Evolutionary conservation across 2,113 vertebrate species (phyloP).

Genomic region (Amazona guildingii): DNA sequence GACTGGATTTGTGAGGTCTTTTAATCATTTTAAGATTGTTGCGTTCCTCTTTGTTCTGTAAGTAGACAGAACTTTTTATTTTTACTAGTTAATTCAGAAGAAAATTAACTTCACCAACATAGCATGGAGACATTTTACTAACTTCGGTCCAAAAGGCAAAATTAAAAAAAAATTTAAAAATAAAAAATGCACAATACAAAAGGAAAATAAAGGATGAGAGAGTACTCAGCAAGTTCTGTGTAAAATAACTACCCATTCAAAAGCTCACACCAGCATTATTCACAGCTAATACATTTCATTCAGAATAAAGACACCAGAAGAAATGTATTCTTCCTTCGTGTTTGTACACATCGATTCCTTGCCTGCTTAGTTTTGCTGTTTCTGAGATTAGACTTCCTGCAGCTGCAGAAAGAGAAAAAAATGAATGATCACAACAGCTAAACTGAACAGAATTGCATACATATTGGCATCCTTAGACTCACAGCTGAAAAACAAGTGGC

Average conservation of each 20-base stretch:
- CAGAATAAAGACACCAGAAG: not conserved
- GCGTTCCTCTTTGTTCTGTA: not conserved
- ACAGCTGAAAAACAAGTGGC: not conserved
- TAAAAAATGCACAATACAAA: fast-evolving
- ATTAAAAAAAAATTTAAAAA: not conserved
- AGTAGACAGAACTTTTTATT: not conserved
- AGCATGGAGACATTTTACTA: not conserved
- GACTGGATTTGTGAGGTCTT: not conserved
- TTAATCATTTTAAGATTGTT: not conserved
- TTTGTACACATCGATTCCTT: not conserved
- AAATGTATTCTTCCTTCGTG: not conserved
- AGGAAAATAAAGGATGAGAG: not conserved
- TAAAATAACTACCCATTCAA: not conserved
- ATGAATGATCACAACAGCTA: not conserved
- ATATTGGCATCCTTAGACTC: not conserved
- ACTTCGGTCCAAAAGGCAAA: not conserved
- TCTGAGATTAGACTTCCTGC: not conserved
- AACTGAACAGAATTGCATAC: not conserved
- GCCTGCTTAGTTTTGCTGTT: not conserved
- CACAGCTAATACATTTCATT: not conserved
- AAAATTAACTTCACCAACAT: not conserved
- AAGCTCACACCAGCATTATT: not conserved
- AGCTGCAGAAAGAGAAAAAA: not conserved
- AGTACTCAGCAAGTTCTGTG: not conserved
- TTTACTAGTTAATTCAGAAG: not conserved